Percentiles rank a stretch among this genome's conserved stretches.
These are phyloP conservation scores for Hippoglossus hippoglossus DNA, from an alignment of 2,797 vertebrate genomes.

Conservation along the genomic window DNA sequence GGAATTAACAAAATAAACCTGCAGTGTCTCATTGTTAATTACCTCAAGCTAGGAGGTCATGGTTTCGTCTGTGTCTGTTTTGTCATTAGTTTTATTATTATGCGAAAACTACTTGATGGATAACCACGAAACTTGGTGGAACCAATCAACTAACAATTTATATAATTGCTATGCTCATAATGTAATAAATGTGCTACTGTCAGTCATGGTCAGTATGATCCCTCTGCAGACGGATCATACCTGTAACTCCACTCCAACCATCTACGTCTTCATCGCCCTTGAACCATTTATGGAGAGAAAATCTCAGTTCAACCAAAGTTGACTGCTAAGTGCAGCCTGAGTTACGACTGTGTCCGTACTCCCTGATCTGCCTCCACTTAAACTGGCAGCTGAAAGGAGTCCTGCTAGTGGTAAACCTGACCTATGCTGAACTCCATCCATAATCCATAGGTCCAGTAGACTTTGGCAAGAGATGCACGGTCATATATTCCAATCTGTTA, in stretches of 20 bases:
- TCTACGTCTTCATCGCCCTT: constrained; percentile 23
- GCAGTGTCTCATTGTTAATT: background rate
- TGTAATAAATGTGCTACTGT: background rate
- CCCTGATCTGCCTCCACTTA: constrained; percentile 32
- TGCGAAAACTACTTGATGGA: too few species aligned
- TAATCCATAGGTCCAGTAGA: constrained; percentile 53
- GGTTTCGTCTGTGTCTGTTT: too few species aligned
- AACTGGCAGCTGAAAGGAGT: constrained; percentile 38
- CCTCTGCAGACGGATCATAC: constrained; percentile 29
- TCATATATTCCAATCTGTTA: constrained; percentile 42
- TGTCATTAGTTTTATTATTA: too few species aligned
- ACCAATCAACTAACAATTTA: background rate
- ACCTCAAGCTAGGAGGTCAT: too few species aligned
- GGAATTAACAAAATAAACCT: background rate
- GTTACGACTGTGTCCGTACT: constrained; percentile 30
- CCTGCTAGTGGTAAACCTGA: constrained; percentile 39
- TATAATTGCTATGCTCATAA: constrained; percentile 17
- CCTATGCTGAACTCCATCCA: constrained; percentile 53
- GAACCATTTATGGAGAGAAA: constrained; percentile 48
- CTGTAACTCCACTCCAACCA: background rate
- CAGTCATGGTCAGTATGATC: background rate
- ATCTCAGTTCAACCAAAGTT: constrained; percentile 56
- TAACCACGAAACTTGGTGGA: too few species aligned
- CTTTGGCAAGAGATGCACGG: constrained; percentile 12
- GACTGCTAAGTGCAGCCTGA: constrained; percentile 50